Conservation (phyloP, 2,113 vertebrate species). For the Eurystomus gularis region DNA sequence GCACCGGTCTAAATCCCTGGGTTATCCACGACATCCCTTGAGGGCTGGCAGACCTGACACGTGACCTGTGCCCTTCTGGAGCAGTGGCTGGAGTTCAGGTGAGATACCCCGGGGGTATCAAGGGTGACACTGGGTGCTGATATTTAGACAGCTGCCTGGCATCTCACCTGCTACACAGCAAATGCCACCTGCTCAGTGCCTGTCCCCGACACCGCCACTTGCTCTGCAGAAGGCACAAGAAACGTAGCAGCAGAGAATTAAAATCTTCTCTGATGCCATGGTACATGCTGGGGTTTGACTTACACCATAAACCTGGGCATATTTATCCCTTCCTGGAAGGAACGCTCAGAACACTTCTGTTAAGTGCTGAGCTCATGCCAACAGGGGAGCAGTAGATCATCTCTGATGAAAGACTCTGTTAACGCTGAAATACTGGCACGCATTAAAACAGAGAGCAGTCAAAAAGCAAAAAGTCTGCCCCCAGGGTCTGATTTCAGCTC, state of each 20-base stretch:
- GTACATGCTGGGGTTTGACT: neutral
- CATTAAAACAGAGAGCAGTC: neutral
- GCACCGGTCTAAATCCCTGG: neutral
- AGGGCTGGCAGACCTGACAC: neutral
- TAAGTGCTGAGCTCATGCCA: conserved; percentile 35
- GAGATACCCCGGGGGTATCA: neutral
- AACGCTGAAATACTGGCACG: neutral
- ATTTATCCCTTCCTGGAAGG: conserved; percentile 53
- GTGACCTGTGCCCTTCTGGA: neutral
- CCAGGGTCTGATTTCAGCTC: conserved; percentile 12
- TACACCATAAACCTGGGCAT: neutral
- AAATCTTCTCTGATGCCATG: neutral
- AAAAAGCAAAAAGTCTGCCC: neutral
- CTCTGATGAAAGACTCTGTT: neutral
- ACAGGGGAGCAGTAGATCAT: neutral
- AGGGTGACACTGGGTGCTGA: neutral
- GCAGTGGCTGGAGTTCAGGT: neutral
- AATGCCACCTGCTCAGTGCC: neutral
- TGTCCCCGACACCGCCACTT: neutral
- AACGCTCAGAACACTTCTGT: neutral
- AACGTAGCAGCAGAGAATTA: neutral
- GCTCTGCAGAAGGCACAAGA: neutral
- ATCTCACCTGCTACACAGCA: neutral
- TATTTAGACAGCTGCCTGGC: neutral
- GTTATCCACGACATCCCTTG: neutral